Evolutionary conservation across 2,113 vertebrate genomes (phyloP).

Genomic region (Morone saxatilis): DNA sequence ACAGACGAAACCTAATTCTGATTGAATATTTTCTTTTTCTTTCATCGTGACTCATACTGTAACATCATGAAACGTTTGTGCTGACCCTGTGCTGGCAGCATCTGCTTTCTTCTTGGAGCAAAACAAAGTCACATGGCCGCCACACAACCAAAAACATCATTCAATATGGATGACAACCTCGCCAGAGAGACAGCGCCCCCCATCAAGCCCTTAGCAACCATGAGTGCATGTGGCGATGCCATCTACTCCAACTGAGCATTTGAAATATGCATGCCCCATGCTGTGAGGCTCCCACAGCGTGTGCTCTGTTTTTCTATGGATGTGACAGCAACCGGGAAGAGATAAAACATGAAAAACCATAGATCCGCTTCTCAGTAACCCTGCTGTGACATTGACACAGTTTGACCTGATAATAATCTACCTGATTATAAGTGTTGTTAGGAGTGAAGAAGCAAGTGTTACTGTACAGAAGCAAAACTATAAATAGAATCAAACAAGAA

Average conservation of each 20-base stretch:
- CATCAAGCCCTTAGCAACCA: conserved; percentile 24
- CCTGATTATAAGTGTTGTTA: conserved; percentile 7
- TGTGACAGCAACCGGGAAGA: conserved; percentile 38
- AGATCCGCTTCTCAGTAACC: background rate
- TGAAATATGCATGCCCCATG: conserved; percentile 74
- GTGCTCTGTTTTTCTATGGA: conserved; percentile 17
- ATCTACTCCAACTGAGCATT: conserved; percentile 58
- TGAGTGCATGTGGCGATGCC: conserved; percentile 38
- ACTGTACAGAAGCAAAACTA: conserved; percentile 29
- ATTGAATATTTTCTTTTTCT: background rate
- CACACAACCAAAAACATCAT: conserved; percentile 28
- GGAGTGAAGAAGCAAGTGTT: conserved; percentile 11
- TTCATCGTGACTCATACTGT: background rate
- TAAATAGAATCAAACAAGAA: conserved; percentile 72
- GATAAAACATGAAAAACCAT: conserved; percentile 29
- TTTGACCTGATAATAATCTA: conserved; percentile 17
- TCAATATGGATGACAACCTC: conserved; percentile 51
- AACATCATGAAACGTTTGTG: background rate
- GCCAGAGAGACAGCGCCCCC: conserved; percentile 19
- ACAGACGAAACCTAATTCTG: rapidly evolving
- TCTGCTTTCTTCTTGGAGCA: background rate
- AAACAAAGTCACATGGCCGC: conserved; percentile 36
- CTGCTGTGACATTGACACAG: conserved; percentile 44
- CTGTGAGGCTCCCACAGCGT: conserved; percentile 24
- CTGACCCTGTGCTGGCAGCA: background rate